A percentile compares a stretch with the other conserved stretches of the same genome.
These are phyloP conservation scores for Axis porcinus DNA, from an alignment of 2,113 vertebrate genomes.

Conservation along the genomic window DNA sequence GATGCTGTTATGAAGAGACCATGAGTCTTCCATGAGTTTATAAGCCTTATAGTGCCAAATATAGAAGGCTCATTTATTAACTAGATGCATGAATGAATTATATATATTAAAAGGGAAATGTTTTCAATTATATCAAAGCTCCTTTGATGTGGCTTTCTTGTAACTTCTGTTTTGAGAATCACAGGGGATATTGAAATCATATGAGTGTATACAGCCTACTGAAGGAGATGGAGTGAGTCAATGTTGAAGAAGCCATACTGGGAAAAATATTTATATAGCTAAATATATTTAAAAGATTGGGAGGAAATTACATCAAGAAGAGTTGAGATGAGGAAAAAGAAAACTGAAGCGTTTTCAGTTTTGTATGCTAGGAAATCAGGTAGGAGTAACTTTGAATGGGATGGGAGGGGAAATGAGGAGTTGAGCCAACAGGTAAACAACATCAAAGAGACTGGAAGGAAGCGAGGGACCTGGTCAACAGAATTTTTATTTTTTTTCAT, in stretches of 20 bases:
- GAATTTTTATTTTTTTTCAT: neutral
- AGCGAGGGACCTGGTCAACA: neutral
- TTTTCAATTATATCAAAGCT: neutral
- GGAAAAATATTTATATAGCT: neutral
- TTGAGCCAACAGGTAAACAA: neutral
- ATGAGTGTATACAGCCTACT: neutral
- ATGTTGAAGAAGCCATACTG: neutral
- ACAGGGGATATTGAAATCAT: neutral
- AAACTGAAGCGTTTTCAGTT: neutral
- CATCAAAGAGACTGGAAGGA: neutral
- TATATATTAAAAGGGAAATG: neutral
- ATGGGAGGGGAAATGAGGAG: neutral
- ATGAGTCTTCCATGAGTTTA: neutral
- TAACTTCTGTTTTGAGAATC: conserved; percentile 14
- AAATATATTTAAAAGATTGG: neutral
- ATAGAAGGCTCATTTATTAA: neutral
- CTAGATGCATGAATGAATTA: neutral
- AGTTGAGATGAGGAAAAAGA: neutral
- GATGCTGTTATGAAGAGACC: neutral
- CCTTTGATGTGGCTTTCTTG: neutral
- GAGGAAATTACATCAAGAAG: neutral
- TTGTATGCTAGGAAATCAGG: neutral
- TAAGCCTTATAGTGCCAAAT: neutral
- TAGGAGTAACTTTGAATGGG: neutral
- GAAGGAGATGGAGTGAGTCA: neutral